Base-by-base conservation (phyloP, 2,797 vertebrate species). In the Podargus strigoides region DNA sequence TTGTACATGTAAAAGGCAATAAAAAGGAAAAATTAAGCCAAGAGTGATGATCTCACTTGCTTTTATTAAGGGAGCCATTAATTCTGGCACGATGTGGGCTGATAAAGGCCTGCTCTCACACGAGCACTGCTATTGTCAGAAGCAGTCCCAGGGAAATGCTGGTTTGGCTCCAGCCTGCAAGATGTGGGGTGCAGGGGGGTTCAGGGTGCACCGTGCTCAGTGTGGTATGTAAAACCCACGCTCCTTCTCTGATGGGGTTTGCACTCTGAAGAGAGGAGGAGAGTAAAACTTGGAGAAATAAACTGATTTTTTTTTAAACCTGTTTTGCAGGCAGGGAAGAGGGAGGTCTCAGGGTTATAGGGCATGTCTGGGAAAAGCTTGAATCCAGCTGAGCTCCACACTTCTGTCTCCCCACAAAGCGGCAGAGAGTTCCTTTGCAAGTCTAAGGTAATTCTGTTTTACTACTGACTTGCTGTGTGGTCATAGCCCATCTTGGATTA, bases 41-140 rank as follows among this genome's bases (percentile, higher is more conserved):
- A 87, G 94, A 95, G 72, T 83, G 96, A 94, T 97, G 95, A 90
- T 85, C 90, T 96, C 84, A 94, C 84, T 85, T 13, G 1, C 68
- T 89, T 93, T 93, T 92, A 93, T 93, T 83, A 91, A 89, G 68
- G 58, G 56, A 93, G 64, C 36, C 70, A 85, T 97, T 94, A 95
- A 94, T 93, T 85, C 90, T 79, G 68, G 37, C 1, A 1, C 41
- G 85, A 84, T 72, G 34, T 64, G 81, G 69, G 81, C 53, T 93
- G 92, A 83, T 89, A 60, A 85, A 77, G 63, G 41, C 42, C 44
- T 46, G 56, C 56, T 77, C 49, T 77, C 68, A 24, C 42, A 22
- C 0, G 12, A 66, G 78, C 12, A 2, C 60, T 56, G 64, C 60
- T 36, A 3, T 52, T 70, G 68, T 68, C 44, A 74, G 72, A 44